phyloP scores from a whole-genome alignment of 1,140 invertebrate genomes.

The Nasonia vitripennis region DNA sequence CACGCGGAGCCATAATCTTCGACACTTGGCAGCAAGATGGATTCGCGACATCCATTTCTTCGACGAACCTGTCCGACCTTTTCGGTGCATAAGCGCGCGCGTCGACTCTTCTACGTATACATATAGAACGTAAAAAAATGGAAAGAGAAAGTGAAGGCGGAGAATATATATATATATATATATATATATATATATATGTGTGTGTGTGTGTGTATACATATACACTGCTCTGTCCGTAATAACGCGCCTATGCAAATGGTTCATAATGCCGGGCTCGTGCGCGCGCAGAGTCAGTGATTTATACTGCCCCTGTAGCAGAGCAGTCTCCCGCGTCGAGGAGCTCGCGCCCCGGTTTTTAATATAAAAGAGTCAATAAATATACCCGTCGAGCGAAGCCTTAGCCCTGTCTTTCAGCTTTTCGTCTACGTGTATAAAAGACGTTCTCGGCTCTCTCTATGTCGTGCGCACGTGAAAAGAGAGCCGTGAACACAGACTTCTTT shows the following conservation, averaged over 20 bases:
- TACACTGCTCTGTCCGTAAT: constrained; percentile 53
- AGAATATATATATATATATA: not conserved
- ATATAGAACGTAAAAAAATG: not conserved
- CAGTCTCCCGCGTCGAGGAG: constrained; percentile 28
- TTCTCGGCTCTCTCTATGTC: not conserved
- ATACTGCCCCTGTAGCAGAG: constrained; percentile 41
- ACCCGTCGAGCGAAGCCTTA: constrained; percentile 23
- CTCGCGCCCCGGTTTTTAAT: constrained; percentile 58
- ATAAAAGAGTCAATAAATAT: constrained; percentile 65
- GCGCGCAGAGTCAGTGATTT: constrained; percentile 57
- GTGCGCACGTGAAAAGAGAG: not conserved
- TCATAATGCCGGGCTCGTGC: constrained; percentile 56
- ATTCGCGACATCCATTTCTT: constrained; percentile 59
- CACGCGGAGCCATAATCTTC: constrained; percentile 49
- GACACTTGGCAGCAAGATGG: constrained; percentile 60
- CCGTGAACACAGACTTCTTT: too few species aligned
- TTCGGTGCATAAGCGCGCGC: not conserved
- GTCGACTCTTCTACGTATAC: too few species aligned
- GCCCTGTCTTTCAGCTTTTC: constrained; percentile 34
- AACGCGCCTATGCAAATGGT: constrained; percentile 60
- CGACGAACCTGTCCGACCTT: constrained; percentile 29
- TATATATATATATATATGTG: not conserved
- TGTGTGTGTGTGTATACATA: too few species aligned
- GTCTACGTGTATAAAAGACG: not conserved
- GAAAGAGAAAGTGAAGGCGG: not conserved